Evolutionary conservation across 2,797 vertebrate species (phyloP), one percentile per base, ranked within the genome.

Genomic region (Pygocentrus nattereri): DNA sequence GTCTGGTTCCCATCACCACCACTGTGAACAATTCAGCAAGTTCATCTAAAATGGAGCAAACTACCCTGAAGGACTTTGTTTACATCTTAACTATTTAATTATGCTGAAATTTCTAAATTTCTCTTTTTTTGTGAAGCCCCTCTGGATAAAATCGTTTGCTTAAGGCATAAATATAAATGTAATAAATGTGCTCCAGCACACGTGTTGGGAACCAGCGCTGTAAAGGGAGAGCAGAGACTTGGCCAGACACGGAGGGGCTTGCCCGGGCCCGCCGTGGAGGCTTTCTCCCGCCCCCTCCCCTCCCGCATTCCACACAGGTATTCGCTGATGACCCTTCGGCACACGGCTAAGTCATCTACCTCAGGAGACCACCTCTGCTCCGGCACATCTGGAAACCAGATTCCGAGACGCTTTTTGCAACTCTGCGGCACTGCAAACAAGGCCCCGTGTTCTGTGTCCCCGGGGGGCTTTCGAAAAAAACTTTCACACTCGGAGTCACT

Each of bases 321-420:
- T 86, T 83, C 85, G 79, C 84, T 87, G 85, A 85, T 78, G 76
- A 85, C 85, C 81, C 75, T 78, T 81, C 74, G 41, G 34, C 79
- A 75, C 81, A 75, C 21, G 44, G 80, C 78, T 69, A 70, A 84
- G 74, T 50, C 72, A 38, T 76, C 83, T 78, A 78, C 70, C 52
- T 85, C 82, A 85, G 79, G 78, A 81, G 85, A 88, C 83, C 89
- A 88, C 88, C 89, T 91, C 87, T 80, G 84, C 78, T 89, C 76
- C 80, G 69, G 80, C 90, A 95, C 93, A 93, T 93, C 92, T 94
- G 93, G 93, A 93, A 92, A 81, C 85, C 80, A 78, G 92, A 93
- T 94, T 94, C 91, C 91, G 86, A 84, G 73, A 80, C 81, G 79
- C 74, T 76, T 62, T 88, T 89, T 88, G 82, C 69, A 88, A 85